Base-by-base conservation (phyloP, 2,113 vertebrate genomes). In the Atrichornis clamosus region DNA sequence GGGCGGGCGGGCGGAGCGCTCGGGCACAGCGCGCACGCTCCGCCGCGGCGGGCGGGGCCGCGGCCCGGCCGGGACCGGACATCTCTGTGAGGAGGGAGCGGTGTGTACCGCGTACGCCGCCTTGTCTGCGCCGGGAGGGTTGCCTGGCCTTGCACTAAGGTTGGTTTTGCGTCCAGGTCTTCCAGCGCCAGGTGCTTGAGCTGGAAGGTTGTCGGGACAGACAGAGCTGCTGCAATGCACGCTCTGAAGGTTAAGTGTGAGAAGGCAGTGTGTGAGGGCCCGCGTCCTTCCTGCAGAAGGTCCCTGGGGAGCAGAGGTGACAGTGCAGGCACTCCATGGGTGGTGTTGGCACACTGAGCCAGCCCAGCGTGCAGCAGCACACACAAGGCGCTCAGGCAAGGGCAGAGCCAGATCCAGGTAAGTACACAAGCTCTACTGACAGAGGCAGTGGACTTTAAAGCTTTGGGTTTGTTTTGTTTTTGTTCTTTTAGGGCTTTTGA, bases 51-150 rank as follows among this genome's bases (percentile, higher is more conserved):
- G 59, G 86, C 59, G 55, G 62, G 59, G 47, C 30, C 18, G 4
- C n/a, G 42, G 12, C 15, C 11, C 26, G 52, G 44, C 35, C 26
- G 26, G n/a, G 16, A 32, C 0, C 2, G 5, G 26, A 1, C 3
- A 7, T 6, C 8, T 0, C 4, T 5, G 32, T 1, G 33, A 16
- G 60, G 18, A 10, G 24, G 5, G 21, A 15, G 59, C 11, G 1
- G 18, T 9, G 6, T 0, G 20, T 4, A 5, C 15, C 7, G 6
- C 5, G 10, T 1, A 1, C 6, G 3, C 13, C 12, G 26, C 6
- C 6, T 6, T 4, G 4, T 3, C 19, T 6, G 2, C 9, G 20
- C 10, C 1, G 3, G 3, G 8, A 16, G 6, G 5, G 0, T 5
- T 15, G 27, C 18, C 6, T n/a, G 5, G 7, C 15, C 3, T 1